phyloP scores from a whole-genome alignment of 2,113 vertebrate species.

The Hylia prasina region DNA sequence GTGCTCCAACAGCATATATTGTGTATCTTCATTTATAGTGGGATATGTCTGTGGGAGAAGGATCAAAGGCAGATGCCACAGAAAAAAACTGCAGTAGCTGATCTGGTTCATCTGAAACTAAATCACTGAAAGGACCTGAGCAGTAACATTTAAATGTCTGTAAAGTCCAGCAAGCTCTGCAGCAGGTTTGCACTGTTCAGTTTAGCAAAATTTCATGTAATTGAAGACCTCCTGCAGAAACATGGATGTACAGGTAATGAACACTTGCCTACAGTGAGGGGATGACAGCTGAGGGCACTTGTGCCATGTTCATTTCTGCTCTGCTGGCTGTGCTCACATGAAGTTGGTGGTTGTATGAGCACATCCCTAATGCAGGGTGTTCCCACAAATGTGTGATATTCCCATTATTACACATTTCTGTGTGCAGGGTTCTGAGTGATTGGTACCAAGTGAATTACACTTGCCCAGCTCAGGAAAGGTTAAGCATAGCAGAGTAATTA shows the following conservation, averaged over 20 bases:
- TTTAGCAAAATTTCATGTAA: background rate
- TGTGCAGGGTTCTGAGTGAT: background rate
- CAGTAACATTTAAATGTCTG: background rate
- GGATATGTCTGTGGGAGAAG: background rate
- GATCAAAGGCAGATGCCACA: too few species aligned
- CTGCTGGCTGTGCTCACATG: background rate
- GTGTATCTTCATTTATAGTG: background rate
- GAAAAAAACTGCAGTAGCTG: background rate
- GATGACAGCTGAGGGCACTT: background rate
- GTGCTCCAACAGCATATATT: background rate
- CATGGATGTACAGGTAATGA: rapidly evolving
- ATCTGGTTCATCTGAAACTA: background rate
- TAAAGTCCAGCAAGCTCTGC: background rate
- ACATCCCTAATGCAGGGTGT: background rate
- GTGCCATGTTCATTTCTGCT: background rate
- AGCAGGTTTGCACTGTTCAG: background rate
- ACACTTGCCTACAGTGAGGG: rapidly evolving
- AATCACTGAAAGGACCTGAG: background rate
- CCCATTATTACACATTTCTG: background rate
- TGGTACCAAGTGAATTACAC: background rate
- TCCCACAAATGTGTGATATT: background rate
- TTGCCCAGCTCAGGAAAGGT: background rate
- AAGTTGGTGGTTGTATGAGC: background rate
- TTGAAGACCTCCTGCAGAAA: background rate
- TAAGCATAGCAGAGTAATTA: constrained; percentile 39